Evolutionary conservation across 1,140 invertebrate genomes (phyloP).

Genomic region (Philotrypesis tridentata): DNA sequence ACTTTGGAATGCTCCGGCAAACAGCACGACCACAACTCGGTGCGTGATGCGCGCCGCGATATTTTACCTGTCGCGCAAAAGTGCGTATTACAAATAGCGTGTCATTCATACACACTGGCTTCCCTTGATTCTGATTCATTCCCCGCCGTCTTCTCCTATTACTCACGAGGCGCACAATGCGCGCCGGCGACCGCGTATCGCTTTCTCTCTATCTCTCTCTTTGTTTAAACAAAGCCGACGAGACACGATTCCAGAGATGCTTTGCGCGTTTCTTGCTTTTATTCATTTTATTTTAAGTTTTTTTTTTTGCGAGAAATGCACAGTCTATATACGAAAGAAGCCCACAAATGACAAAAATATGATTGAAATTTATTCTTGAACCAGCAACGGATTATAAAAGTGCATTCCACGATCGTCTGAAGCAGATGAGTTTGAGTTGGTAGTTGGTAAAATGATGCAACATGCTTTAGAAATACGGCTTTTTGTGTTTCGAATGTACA

Average conservation of each 20-base stretch:
- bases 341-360: too few relatives aligned
- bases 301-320: too few relatives aligned
- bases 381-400: too few relatives aligned
- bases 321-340: too few relatives aligned
- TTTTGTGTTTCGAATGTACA: too few relatives aligned
- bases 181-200: neutral
- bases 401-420: too few relatives aligned
- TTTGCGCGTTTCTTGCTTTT: neutral
- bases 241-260: neutral
- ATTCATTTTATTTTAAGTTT: too few relatives aligned
- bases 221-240: neutral
- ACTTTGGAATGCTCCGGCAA: neutral
- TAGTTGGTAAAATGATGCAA: too few relatives aligned
- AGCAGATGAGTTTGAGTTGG: too few relatives aligned
- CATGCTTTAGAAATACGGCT: too few relatives aligned
- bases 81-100: conserved; percentile 41
- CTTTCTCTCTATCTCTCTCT: neutral
- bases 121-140: conserved; percentile 47
- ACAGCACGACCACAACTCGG: neutral
- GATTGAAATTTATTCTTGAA: too few relatives aligned
- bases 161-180: conserved; percentile 28
- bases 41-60: conserved; percentile 11
- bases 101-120: conserved; percentile 29
- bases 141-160: conserved; percentile 23
- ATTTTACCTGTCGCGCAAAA: conserved; percentile 44